Conservation (phyloP, 2,797 vertebrate species). For the Limnodromus scolopaceus region DNA sequence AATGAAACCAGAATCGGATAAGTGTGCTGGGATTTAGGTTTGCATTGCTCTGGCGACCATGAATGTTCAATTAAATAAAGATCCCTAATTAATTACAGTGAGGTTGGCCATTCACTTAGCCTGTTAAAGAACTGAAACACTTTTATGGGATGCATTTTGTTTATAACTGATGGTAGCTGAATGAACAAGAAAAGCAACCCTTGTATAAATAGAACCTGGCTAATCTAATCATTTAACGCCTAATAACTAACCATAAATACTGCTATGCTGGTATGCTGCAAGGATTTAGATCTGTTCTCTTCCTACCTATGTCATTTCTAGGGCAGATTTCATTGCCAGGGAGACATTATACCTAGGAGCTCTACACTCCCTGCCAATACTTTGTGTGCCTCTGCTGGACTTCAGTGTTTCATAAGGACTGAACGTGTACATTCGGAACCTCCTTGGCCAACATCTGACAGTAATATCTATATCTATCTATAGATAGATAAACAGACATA, state of each 20-base stretch:
- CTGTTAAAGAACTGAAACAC: conserved; percentile 21
- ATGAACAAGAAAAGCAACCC: not conserved
- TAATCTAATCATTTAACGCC: not conserved
- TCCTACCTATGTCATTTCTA: not conserved
- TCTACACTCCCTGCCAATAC: too few species aligned
- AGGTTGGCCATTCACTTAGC: conserved; percentile 8
- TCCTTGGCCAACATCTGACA: not conserved
- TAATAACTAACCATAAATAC: conserved; percentile 5
- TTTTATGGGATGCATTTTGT: not conserved
- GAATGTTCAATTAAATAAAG: conserved; percentile 19
- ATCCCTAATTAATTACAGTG: conserved; percentile 8
- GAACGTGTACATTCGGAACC: not conserved
- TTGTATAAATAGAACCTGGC: not conserved
- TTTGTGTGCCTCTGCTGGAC: not conserved
- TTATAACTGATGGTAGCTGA: not conserved
- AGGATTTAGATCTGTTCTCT: not conserved
- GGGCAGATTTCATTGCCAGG: not conserved
- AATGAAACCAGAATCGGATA: not conserved
- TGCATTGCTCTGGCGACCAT: not conserved
- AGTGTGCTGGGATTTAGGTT: not conserved
- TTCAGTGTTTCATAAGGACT: not conserved
- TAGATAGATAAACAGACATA: not conserved
- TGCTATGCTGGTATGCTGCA: not conserved
- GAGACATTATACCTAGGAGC: not conserved
- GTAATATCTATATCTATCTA: not conserved